These are phyloP conservation scores for Anodontia alba DNA, from an alignment of 2,888 invertebrate species.

Conservation along the genomic window DNA sequence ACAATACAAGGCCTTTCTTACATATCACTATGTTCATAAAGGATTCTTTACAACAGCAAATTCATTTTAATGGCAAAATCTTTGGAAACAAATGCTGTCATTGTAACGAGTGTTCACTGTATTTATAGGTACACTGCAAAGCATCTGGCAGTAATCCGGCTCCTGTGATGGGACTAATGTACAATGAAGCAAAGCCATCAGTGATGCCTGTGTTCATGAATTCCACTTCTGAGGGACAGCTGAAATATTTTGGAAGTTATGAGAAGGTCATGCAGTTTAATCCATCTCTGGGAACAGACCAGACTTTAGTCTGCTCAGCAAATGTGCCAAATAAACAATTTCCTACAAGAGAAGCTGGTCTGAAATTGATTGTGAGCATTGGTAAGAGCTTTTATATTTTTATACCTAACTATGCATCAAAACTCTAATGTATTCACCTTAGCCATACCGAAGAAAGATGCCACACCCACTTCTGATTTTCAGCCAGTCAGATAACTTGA, in stretches of 20 bases:
- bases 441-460: no score
- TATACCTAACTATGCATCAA: neutral
- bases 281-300: neutral
- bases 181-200: conserved; percentile 17
- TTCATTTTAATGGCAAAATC: no score
- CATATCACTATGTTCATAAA: no score
- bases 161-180: conserved; percentile 27
- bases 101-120: no score
- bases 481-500: no score
- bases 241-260: neutral
- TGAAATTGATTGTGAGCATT: conserved; percentile 32
- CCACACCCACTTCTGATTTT: no score
- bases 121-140: conserved; percentile 33
- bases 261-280: neutral
- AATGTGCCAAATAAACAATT: conserved; percentile 28
- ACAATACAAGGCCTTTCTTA: no score
- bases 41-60: no score
- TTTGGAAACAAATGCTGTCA: no score
- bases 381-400: no score
- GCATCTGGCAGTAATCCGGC: conserved; percentile 50
- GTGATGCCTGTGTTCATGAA: neutral
- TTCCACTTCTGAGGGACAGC: neutral
- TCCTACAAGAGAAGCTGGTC: conserved; percentile 26
- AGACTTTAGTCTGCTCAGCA: conserved; percentile 21
- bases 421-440: no score